Evolutionary conservation across 2,113 vertebrate genomes (phyloP), one percentile per base, ranked within the genome.

Genomic region (Oncorhynchus nerka): DNA sequence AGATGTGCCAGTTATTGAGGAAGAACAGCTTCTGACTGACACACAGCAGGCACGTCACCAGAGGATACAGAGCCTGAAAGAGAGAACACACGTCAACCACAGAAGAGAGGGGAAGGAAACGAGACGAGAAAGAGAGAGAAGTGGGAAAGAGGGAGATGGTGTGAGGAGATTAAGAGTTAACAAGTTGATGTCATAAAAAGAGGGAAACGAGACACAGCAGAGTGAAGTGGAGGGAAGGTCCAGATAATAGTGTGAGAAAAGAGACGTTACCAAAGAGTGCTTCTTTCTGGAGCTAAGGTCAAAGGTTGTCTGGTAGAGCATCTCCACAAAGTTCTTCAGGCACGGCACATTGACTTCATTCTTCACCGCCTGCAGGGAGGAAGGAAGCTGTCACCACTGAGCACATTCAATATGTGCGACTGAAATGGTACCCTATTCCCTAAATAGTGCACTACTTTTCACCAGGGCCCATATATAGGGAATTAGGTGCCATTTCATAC

Each of bases 1-100:
- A 99, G 95, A 99, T 98, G 94, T 99, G 98, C 98, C 98, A 99
- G 93, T 99, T 99, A 95, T 96, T 99, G 93, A 99, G 96, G 95
- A 99, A 99, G 95, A 99, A 99, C 89, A 96, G 97, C 93, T 99
- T 99, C 92, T 99, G 98, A 94, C 98, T 99, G 88, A 99, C 97
- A 94, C 98, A 99, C 86, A 99, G 94, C 92, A 99, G 93, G 92
- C 98, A 99, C 82, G 98, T 99, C 85, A 99, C 97, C 94, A 99
- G 90, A 78, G 98, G 98, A 89, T 99, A 99, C 62, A 99, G 94
- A 84, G 98, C 98, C 98, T 99, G 85, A 0, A 61, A 34, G 70
- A 48, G 30, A 73, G 39, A 61, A 1, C 68, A 71, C 48, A 1
- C 3, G 13, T 45, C 30, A 48, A 34, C 7, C 9, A 45, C 9